Conservation (phyloP, 2,113 vertebrate species). For the Tachysurus fulvidraco region DNA sequence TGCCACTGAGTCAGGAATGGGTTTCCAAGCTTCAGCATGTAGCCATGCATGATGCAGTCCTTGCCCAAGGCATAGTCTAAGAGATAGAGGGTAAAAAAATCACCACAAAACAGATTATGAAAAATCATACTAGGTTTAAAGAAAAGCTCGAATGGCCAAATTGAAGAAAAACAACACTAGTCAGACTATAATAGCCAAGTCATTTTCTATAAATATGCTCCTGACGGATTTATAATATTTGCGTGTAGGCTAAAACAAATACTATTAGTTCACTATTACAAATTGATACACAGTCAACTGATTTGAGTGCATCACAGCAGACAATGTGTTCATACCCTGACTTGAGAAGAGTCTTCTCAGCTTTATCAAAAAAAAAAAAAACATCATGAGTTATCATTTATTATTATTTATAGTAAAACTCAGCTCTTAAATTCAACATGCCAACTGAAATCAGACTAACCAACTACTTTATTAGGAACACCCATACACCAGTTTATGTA, state of each 20-base stretch:
- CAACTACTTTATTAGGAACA: background rate
- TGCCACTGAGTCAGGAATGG: conserved; percentile 98
- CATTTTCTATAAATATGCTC: background rate
- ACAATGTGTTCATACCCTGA: background rate
- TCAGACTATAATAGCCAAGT: background rate
- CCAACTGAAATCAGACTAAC: background rate
- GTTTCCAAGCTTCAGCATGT: conserved; percentile 95
- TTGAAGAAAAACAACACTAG: background rate
- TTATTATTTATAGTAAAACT: background rate
- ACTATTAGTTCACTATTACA: background rate
- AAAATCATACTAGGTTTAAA: background rate
- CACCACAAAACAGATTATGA: background rate
- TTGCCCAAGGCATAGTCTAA: conserved; percentile 94
- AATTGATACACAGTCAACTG: background rate
- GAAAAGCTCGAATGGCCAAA: background rate
- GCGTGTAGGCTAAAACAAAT: background rate
- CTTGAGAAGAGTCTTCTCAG: background rate
- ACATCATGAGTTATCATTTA: background rate
- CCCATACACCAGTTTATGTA: background rate
- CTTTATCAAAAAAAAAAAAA: background rate
- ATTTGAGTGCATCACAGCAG: background rate
- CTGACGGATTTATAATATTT: background rate
- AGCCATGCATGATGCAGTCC: conserved; percentile 96
- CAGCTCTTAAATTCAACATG: background rate
- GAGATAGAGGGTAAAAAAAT: background rate